phyloP scores from a whole-genome alignment of 2,888 invertebrate species.

The Nipponacmea schrenckii region DNA sequence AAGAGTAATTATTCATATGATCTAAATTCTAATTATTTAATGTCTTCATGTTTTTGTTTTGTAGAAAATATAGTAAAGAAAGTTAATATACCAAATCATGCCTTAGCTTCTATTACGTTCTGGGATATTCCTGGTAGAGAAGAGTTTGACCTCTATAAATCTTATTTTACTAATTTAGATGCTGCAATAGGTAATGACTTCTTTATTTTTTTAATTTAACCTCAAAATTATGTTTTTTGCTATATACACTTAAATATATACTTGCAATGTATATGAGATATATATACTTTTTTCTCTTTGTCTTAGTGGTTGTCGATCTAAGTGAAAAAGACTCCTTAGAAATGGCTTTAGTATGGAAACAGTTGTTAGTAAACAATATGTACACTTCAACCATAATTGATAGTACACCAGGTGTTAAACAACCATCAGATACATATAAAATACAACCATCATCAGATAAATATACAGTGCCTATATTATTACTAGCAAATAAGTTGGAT shows the following conservation, averaged over 20 bases:
- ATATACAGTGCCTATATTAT: conserved; percentile 50
- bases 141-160: conserved; percentile 57
- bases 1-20: too few species aligned
- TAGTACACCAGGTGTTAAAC: conserved; percentile 27
- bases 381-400: conserved; percentile 27
- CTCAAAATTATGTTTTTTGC: too few species aligned
- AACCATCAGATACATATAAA: conserved; percentile 24
- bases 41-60: conserved; percentile 8
- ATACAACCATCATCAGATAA: conserved; percentile 32
- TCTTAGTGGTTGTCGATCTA: conserved; percentile 59
- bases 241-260: too few species aligned
- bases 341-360: conserved; percentile 57
- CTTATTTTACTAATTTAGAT: conserved; percentile 60
- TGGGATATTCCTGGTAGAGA: conserved; percentile 63
- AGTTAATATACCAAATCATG: conserved; percentile 58
- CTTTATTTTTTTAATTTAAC: too few species aligned
- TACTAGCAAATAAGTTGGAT: conserved; percentile 61
- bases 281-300: not conserved
- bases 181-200: conserved; percentile 55
- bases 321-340: conserved; percentile 49
- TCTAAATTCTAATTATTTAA: too few species aligned
- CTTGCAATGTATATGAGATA: too few species aligned
- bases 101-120: conserved; percentile 55
- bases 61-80: conserved; percentile 59
- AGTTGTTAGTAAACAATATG: conserved; percentile 52